Evolutionary conservation across 2,797 vertebrate genomes (phyloP).

Genomic region (Syndactyla subalaris): DNA sequence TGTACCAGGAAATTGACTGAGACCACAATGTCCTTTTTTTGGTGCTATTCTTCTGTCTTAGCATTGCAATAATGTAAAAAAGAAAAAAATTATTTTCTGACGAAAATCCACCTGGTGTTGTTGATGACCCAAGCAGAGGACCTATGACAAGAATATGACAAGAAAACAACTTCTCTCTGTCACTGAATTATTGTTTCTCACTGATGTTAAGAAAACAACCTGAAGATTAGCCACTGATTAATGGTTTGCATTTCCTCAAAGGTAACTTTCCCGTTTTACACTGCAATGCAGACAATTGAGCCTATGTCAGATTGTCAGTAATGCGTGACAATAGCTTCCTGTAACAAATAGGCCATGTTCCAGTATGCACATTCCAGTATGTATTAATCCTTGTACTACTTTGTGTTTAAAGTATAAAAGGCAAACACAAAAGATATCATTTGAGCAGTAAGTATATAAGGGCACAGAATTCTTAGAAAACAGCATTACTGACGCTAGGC

Average conservation of each 20-base stretch:
- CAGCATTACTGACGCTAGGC: not conserved
- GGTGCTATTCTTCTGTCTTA: not conserved
- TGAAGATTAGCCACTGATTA: conserved; percentile 47
- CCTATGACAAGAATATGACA: not conserved
- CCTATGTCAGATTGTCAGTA: conserved; percentile 47
- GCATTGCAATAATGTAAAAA: not conserved
- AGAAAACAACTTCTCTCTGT: not conserved
- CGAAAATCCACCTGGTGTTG: not conserved
- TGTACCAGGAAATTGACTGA: not conserved
- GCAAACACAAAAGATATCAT: not conserved
- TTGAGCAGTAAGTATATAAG: not conserved
- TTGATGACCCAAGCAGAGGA: not conserved
- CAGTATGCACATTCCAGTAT: conserved; percentile 12
- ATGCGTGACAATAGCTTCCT: conserved; percentile 50
- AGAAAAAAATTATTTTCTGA: not conserved
- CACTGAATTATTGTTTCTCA: conserved; percentile 2
- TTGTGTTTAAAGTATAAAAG: not conserved
- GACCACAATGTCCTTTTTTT: not conserved
- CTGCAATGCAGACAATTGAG: conserved; percentile 1
- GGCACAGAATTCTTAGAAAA: conserved; percentile 26
- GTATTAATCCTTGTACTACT: conserved; percentile 24
- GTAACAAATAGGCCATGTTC: conserved; percentile 39
- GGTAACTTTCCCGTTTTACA: not conserved
- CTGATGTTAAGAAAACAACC: not conserved
- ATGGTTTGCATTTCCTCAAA: conserved; percentile 34